Evolutionary conservation across 2,113 vertebrate species (phyloP), one percentile per base, ranked within the genome.

Genomic region (Ictidomys tridecemlineatus): DNA sequence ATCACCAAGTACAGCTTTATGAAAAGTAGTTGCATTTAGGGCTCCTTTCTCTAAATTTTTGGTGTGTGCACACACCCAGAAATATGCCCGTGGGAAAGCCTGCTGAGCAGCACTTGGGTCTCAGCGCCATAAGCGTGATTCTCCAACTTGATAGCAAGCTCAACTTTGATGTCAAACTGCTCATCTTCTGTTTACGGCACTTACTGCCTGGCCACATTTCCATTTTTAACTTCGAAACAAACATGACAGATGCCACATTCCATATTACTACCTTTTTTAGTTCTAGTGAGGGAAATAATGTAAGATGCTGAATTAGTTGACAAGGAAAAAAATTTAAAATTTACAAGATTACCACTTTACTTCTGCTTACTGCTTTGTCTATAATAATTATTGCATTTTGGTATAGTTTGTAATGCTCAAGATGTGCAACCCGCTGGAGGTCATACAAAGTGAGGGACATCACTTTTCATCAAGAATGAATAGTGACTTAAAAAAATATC

Each of bases 141-240:
- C 63, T 93, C 84, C 51, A 86, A 14, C 74, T 69, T 18, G 56
- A 91, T 77, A 94, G 63, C 74, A 89, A 92, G 70, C 86, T 97
- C 93, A 84, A 9, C 92, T 48, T 18, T 73, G 2, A 79, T 84
- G 51, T 91, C 89, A 76, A 73, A 65, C 63, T 92, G 79, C 51
- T 88, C n/a, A 0, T 96, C 39, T 39, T 39, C 56, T 72, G 85
- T 95, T 93, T 95, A 53, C 79, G 78, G 56, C 51, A 53, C 45
- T 94, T 95, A 37, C 63, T 95, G 48, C 63, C 77, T 83, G 78
- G 61, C 80, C 85, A 11, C 76, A 34, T 88, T 97, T 94, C 80
- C 69, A 97, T 90, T 86, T 97, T 92, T 80, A 84, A 58, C 89
- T 95, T 96, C 28, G 58, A 97, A 96, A 32, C 53, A 92, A 97